Percentiles rank a stretch among this genome's conserved stretches.
phyloP scores from a whole-genome alignment of 1,140 invertebrate genomes.

The Ptiloglossa arizonensis region DNA sequence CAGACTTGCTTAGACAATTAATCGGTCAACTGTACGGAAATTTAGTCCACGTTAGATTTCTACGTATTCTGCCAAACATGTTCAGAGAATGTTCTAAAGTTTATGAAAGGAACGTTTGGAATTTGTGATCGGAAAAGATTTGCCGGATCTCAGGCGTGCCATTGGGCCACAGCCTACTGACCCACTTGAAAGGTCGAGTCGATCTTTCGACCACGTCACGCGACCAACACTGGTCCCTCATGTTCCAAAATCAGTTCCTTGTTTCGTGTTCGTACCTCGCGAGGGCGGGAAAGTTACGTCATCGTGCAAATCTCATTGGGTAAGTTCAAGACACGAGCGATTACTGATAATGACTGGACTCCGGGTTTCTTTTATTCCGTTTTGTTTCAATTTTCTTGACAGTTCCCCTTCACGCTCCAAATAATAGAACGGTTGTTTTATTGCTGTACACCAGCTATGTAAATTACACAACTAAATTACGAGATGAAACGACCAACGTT shows the following conservation, averaged over 20 bases:
- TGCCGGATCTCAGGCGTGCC: conserved; percentile 59
- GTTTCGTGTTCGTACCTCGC: background rate
- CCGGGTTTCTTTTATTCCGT: background rate
- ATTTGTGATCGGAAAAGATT: conserved; percentile 56
- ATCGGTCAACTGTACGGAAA: background rate
- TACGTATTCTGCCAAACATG: background rate
- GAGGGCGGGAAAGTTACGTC: background rate
- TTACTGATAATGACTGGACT: background rate
- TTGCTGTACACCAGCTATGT: background rate
- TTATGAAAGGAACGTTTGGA: conserved; percentile 54
- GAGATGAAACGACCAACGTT: background rate
- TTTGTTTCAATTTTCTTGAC: background rate
- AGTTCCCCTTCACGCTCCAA: background rate
- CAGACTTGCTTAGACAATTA: too few species aligned
- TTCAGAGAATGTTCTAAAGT: conserved; percentile 6
- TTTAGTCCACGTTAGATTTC: background rate
- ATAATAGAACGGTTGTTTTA: background rate
- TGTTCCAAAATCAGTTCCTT: conserved; percentile 9
- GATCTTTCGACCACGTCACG: conserved; percentile 18
- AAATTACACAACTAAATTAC: background rate
- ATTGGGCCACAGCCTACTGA: conserved; percentile 73
- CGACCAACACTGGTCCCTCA: background rate
- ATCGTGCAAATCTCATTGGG: background rate
- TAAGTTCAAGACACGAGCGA: background rate
- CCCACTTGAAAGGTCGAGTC: conserved; percentile 64